Evolutionary conservation across 1,140 invertebrate species (phyloP).

Genomic region (Hylyphantes graminicola): DNA sequence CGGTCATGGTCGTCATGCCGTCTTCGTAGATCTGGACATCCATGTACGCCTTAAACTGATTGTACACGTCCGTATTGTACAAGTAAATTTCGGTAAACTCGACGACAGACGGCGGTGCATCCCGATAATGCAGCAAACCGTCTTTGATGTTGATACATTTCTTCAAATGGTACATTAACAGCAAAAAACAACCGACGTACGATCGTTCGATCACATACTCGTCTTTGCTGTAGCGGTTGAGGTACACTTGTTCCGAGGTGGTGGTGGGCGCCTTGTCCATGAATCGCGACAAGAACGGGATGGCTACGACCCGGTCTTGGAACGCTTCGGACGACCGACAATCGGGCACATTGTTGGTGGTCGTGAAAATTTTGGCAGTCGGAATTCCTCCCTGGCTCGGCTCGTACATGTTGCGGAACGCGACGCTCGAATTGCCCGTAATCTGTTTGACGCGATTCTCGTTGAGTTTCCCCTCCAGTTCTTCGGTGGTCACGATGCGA

Average conservation of each 20-base stretch:
- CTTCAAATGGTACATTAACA: not conserved
- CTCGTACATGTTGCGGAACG: not conserved
- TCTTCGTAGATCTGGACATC: not conserved
- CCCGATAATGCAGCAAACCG: conserved; percentile 4
- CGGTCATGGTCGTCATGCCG: conserved; percentile 12
- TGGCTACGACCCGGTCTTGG: conserved; percentile 20
- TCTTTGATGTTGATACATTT: not conserved
- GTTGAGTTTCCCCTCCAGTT: conserved; percentile 19
- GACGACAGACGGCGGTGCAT: not conserved
- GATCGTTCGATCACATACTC: conserved; percentile 1
- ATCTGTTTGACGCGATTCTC: conserved; percentile 33
- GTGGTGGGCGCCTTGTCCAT: not conserved
- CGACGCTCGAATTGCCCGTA: conserved; percentile 14
- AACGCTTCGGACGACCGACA: not conserved
- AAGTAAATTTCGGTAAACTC: conserved; percentile 27
- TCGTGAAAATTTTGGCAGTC: conserved; percentile 18
- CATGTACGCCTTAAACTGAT: conserved; percentile 4
- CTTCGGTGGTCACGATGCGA: conserved; percentile 12
- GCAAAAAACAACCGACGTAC: conserved; percentile 4
- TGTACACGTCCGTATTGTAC: conserved; percentile 16
- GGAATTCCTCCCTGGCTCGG: conserved; percentile 4
- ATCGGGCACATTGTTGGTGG: conserved; percentile 15
- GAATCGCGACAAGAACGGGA: conserved; percentile 27
- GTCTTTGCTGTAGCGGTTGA: not conserved
- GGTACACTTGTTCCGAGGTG: not conserved